A percentile compares a stretch with the other conserved stretches of the same genome.
These are phyloP conservation scores for Myiozetetes cayanensis DNA, from an alignment of 2,113 vertebrate genomes.

Conservation along the genomic window DNA sequence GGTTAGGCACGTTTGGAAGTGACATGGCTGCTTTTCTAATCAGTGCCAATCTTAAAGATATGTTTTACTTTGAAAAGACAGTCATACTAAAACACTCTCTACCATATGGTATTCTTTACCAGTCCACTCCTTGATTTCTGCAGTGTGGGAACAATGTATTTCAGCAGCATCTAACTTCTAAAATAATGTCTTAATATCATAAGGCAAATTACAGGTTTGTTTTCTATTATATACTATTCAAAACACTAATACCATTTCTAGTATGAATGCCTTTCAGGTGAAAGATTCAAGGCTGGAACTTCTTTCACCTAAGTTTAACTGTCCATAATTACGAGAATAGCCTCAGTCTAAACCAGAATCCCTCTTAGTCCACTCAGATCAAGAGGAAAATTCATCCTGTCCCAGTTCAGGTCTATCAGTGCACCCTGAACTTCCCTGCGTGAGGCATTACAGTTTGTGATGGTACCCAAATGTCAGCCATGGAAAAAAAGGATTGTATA, in stretches of 20 bases:
- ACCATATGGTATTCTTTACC: not conserved
- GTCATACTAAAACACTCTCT: not conserved
- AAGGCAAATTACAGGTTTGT: not conserved
- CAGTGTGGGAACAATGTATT: not conserved
- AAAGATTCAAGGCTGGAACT: not conserved
- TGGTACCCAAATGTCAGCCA: not conserved
- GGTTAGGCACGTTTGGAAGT: not conserved
- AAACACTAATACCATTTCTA: not conserved
- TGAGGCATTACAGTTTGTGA: not conserved
- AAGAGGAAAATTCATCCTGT: not conserved
- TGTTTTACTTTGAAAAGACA: not conserved
- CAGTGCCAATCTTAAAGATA: not conserved
- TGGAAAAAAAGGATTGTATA: not conserved
- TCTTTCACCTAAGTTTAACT: not conserved
- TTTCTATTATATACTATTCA: not conserved
- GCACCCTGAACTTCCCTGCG: not conserved
- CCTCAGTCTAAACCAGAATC: not conserved
- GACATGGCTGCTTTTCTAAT: constrained; percentile 23
- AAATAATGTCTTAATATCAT: not conserved
- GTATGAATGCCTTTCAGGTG: not conserved
- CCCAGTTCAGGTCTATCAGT: not conserved
- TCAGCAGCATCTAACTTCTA: not conserved
- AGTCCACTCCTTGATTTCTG: not conserved
- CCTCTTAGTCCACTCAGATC: not conserved
- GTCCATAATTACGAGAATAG: not conserved